These are phyloP conservation scores for Phalera bucephala DNA, from an alignment of 2,888 invertebrate species.

Conservation along the genomic window DNA sequence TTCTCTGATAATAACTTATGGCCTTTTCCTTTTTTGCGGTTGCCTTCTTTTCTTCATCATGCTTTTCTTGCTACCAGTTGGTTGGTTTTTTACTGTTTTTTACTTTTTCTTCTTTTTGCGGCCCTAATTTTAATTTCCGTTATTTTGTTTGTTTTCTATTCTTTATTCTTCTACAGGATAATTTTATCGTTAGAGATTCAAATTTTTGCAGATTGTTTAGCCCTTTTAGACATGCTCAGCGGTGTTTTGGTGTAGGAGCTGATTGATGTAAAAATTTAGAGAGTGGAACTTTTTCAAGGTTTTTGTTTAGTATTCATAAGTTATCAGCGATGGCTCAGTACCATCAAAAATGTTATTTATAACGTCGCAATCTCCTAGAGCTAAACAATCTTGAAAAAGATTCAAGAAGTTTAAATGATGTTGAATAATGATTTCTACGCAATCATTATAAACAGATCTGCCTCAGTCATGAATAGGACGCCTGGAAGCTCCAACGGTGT, in stretches of 20 bases:
- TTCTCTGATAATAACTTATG: too few species aligned
- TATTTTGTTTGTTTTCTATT: constrained; percentile 11
- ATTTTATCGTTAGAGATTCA: constrained; percentile 8
- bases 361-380: constrained; percentile 3
- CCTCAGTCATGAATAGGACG: too few species aligned
- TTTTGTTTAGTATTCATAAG: constrained; percentile 6
- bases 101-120: constrained; percentile 1
- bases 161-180: constrained; percentile 6
- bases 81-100: constrained; percentile 9
- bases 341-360: constrained; percentile 2
- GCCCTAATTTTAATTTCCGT: constrained; percentile 8
- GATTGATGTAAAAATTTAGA: constrained; percentile 3
- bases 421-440: too few species aligned
- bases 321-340: constrained; percentile 8
- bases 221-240: constrained; percentile 2
- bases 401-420: constrained; percentile 8
- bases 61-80: constrained; percentile 11
- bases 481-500: too few species aligned
- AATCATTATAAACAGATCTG: too few species aligned
- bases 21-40: constrained; percentile 8
- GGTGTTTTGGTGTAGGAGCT: constrained; percentile 2
- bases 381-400: constrained; percentile 13
- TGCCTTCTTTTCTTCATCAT: constrained; percentile 14
- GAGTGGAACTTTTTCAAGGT: constrained; percentile 1
- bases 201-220: constrained; percentile 6